Conservation (phyloP, 1,140 invertebrate genomes). For the Mercenaria mercenaria region DNA sequence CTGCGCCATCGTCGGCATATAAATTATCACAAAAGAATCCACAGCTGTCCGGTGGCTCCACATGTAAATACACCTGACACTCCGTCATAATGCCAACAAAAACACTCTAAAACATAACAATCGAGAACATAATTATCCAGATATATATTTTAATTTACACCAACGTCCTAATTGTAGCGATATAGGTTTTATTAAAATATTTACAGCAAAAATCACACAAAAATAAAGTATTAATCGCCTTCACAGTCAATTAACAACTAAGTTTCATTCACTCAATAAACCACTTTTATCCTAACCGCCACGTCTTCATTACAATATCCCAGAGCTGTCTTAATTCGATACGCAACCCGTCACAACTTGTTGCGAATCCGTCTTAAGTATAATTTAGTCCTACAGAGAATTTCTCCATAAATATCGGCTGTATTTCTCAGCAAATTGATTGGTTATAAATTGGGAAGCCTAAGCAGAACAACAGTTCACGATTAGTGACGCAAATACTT, state of each 20-base stretch:
- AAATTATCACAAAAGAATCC: slow-evolving; percentile 39
- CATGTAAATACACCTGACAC: slow-evolving; percentile 52
- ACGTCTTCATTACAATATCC: background rate
- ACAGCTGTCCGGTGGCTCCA: slow-evolving; percentile 8
- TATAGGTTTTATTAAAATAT: too few relatives aligned
- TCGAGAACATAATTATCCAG: background rate
- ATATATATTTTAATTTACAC: background rate
- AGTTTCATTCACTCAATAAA: background rate
- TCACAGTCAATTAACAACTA: background rate
- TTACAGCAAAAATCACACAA: too few relatives aligned
- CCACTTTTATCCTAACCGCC: background rate
- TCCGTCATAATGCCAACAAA: background rate
- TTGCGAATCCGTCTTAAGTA: background rate
- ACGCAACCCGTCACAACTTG: slow-evolving; percentile 6
- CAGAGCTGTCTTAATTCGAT: background rate
- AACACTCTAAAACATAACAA: background rate
- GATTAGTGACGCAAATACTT: background rate
- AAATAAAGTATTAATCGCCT: background rate
- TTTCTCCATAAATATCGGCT: slow-evolving; percentile 33
- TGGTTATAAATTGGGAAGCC: slow-evolving; percentile 1
- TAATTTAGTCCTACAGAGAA: background rate
- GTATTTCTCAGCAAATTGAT: slow-evolving; percentile 28
- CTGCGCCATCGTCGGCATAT: slow-evolving; percentile 34
- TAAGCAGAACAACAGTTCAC: background rate
- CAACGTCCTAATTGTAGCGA: too few relatives aligned